Evolutionary conservation across 2,113 vertebrate genomes (phyloP).

Genomic region (Pipa parva): DNA sequence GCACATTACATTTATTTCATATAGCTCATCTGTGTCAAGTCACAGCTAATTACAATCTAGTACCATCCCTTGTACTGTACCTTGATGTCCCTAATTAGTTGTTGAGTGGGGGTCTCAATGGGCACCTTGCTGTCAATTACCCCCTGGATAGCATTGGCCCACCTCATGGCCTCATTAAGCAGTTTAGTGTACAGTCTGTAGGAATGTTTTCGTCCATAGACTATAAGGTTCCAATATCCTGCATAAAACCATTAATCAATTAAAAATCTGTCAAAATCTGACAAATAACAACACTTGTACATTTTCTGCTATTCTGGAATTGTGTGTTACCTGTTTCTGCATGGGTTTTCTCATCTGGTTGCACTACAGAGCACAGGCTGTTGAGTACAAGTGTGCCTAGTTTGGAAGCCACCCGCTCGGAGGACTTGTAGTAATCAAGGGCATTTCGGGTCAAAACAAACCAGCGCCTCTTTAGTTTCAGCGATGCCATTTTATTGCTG

Average conservation of each 20-base stretch:
- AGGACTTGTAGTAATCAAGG: slow-evolving; percentile 86
- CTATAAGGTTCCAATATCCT: slow-evolving; percentile 89
- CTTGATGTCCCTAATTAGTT: slow-evolving; percentile 88
- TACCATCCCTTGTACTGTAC: slow-evolving; percentile 49
- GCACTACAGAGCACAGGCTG: slow-evolving; percentile 82
- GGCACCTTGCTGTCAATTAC: slow-evolving; percentile 87
- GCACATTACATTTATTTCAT: too few species aligned
- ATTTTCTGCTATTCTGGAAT: too few species aligned
- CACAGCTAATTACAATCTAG: background rate
- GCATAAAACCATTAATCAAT: too few species aligned
- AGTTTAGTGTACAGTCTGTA: slow-evolving; percentile 84
- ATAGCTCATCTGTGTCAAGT: too few species aligned
- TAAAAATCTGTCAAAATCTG: too few species aligned
- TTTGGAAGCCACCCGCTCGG: slow-evolving; percentile 79
- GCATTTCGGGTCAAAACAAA: slow-evolving; percentile 84
- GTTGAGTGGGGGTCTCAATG: slow-evolving; percentile 88
- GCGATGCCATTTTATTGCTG: slow-evolving; percentile 76
- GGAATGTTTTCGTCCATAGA: slow-evolving; percentile 83
- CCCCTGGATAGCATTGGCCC: slow-evolving; percentile 82
- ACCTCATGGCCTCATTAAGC: slow-evolving; percentile 84
- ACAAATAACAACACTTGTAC: too few species aligned
- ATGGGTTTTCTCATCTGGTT: slow-evolving; percentile 81
- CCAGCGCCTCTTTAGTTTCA: slow-evolving; percentile 91
- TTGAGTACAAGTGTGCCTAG: slow-evolving; percentile 88
- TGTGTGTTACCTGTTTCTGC: slow-evolving; percentile 84